Conservation (phyloP, 1,140 invertebrate genomes). For the Drosophila ananassae region DNA sequence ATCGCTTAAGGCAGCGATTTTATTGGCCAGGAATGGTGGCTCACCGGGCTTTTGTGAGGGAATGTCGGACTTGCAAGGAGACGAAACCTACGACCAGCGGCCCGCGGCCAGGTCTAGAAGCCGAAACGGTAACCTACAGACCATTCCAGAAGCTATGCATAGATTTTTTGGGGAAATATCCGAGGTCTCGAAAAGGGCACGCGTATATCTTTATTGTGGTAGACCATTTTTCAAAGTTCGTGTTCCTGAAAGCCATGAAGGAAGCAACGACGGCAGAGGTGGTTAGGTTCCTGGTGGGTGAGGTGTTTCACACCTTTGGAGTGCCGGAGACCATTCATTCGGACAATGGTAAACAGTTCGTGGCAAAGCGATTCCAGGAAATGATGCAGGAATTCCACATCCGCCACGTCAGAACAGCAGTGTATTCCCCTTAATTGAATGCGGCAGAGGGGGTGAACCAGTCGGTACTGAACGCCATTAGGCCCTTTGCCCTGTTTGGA, state of each 20-base stretch:
- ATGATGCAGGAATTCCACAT: background rate
- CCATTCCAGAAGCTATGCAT: constrained; percentile 9
- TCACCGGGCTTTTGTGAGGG: background rate
- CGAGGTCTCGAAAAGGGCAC: background rate
- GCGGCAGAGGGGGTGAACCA: background rate
- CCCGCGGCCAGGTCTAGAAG: no score
- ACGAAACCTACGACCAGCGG: no score
- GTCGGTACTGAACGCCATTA: no score
- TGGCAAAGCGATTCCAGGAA: background rate
- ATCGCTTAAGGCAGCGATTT: background rate
- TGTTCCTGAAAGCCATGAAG: background rate
- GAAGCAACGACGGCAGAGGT: background rate
- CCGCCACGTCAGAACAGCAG: background rate
- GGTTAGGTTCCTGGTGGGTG: background rate
- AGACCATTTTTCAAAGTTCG: constrained; percentile 3
- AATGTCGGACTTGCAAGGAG: no score
- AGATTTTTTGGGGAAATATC: constrained; percentile 9
- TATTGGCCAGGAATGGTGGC: constrained; percentile 10
- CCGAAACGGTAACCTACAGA: background rate
- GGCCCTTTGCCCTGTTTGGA: background rate
- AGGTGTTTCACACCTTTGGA: background rate
- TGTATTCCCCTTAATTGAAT: background rate
- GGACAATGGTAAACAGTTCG: background rate
- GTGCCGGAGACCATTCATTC: background rate
- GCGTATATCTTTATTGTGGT: constrained; percentile 13